Percentiles rank a stretch among this genome's conserved stretches.
These are phyloP conservation scores for Etheostoma spectabile DNA, from an alignment of 2,113 vertebrate species.

Conservation along the genomic window DNA sequence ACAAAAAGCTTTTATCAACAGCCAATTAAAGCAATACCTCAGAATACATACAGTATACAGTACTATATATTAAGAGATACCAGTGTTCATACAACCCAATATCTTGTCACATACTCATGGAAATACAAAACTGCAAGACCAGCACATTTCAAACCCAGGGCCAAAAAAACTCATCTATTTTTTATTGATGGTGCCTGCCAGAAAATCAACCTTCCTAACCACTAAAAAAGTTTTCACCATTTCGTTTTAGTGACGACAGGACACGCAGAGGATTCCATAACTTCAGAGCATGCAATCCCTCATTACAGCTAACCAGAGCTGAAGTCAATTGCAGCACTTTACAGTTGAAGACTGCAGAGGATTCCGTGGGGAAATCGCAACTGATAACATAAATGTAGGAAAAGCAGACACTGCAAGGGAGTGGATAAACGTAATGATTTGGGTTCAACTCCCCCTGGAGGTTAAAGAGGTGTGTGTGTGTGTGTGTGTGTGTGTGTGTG, in stretches of 20 bases:
- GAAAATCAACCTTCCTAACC: slow-evolving; percentile 8
- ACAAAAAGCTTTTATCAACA: slow-evolving; percentile 7
- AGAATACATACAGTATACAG: neutral
- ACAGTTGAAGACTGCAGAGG: slow-evolving; percentile 5
- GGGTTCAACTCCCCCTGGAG: slow-evolving; percentile 24
- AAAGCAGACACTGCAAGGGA: slow-evolving; percentile 53
- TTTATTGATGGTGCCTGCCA: neutral
- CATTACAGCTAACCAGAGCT: slow-evolving; percentile 36
- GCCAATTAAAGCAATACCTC: slow-evolving; percentile 12
- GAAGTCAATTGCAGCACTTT: slow-evolving; percentile 30
- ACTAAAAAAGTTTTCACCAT: slow-evolving; percentile 13
- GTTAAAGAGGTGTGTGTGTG: slow-evolving; percentile 20
- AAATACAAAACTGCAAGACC: slow-evolving; percentile 31
- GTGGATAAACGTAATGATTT: slow-evolving; percentile 57
- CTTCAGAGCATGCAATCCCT: slow-evolving; percentile 29
- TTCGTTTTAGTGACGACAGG: slow-evolving; percentile 30
- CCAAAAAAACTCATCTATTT: slow-evolving; percentile 8
- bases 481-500: slow-evolving; percentile 5
- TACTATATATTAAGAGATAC: neutral
- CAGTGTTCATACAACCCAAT: neutral
- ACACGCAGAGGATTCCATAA: slow-evolving; percentile 27
- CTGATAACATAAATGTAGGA: slow-evolving; percentile 61
- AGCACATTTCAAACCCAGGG: slow-evolving; percentile 15
- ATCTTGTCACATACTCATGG: slow-evolving; percentile 28
- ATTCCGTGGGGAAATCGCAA: slow-evolving; percentile 40